phyloP scores from a whole-genome alignment of 1,140 invertebrate genomes.

The Theocolax elegans region DNA sequence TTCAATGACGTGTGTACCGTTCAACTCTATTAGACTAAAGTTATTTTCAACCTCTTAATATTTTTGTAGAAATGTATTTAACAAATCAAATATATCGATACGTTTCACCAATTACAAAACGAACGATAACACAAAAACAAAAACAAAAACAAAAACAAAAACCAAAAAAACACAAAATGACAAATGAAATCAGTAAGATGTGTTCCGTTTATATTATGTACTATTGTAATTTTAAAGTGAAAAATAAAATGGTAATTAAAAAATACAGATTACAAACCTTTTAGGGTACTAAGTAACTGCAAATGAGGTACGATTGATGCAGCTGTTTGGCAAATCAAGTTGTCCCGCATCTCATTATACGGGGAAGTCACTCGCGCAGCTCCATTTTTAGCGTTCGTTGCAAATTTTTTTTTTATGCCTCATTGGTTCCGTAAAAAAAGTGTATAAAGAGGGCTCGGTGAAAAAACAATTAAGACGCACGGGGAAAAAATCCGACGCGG shows the following conservation, averaged over 20 bases:
- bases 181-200: too few relatives aligned
- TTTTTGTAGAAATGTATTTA: neutral
- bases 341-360: slow-evolving; percentile 2
- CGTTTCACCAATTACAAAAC: neutral
- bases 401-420: neutral
- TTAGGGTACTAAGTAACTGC: too few relatives aligned
- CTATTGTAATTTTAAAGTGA: neutral
- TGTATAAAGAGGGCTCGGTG: too few relatives aligned
- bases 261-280: too few relatives aligned
- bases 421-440: too few relatives aligned
- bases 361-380: too few relatives aligned
- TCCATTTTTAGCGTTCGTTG: too few relatives aligned
- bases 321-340: slow-evolving; percentile 6
- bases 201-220: neutral
- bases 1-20: slow-evolving; percentile 34
- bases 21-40: neutral
- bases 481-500: slow-evolving; percentile 11
- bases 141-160: too few relatives aligned
- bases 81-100: neutral
- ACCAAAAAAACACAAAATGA: neutral
- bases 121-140: too few relatives aligned
- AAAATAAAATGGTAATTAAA: neutral
- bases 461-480: neutral
- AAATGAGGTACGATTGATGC: neutral
- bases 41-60: slow-evolving; percentile 2